These are phyloP conservation scores for Drosophila prostipennis DNA, from an alignment of 2,888 invertebrate genomes.

Conservation along the genomic window DNA sequence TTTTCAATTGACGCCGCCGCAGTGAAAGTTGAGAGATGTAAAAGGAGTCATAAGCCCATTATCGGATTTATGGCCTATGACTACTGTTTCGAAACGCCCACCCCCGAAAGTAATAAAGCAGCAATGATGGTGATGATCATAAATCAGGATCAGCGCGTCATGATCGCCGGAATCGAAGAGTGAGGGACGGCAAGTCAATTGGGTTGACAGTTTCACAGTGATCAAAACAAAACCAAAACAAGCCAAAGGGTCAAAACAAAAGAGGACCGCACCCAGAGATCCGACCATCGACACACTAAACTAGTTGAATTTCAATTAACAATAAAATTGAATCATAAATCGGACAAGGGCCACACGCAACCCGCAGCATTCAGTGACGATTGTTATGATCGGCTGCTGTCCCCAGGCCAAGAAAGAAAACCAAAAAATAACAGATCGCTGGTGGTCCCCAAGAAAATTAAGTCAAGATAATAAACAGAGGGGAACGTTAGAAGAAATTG, in stretches of 20 bases:
- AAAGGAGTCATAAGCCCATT: slow-evolving; percentile 48
- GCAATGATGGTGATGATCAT: slow-evolving; percentile 39
- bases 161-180: slow-evolving; percentile 7
- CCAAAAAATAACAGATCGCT: slow-evolving; percentile 48
- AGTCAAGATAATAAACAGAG: slow-evolving; percentile 63
- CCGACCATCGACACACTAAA: slow-evolving; percentile 57
- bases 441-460: slow-evolving; percentile 70
- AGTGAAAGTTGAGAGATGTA: slow-evolving; percentile 37
- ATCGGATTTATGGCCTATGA: slow-evolving; percentile 47
- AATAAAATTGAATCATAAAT: slow-evolving; percentile 80
- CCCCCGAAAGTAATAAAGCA: slow-evolving; percentile 29
- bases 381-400: slow-evolving; percentile 70
- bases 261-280: slow-evolving; percentile 45
- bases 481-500: slow-evolving; percentile 65
- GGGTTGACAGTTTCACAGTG: slow-evolving; percentile 69
- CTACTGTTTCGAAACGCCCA: slow-evolving; percentile 57
- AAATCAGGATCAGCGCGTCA: slow-evolving; percentile 68
- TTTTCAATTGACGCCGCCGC: slow-evolving; percentile 56
- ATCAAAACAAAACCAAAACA: slow-evolving; percentile 42
- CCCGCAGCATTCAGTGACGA: slow-evolving; percentile 62
- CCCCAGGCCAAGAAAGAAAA: slow-evolving; percentile 5
- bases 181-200: slow-evolving; percentile 60
- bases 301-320: slow-evolving; percentile 81
- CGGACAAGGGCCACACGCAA: slow-evolving; percentile 74
- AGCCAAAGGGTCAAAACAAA: slow-evolving; percentile 27